Evolutionary conservation across 2,888 invertebrate species (phyloP).

Genomic region (Corythucha ciliata): DNA sequence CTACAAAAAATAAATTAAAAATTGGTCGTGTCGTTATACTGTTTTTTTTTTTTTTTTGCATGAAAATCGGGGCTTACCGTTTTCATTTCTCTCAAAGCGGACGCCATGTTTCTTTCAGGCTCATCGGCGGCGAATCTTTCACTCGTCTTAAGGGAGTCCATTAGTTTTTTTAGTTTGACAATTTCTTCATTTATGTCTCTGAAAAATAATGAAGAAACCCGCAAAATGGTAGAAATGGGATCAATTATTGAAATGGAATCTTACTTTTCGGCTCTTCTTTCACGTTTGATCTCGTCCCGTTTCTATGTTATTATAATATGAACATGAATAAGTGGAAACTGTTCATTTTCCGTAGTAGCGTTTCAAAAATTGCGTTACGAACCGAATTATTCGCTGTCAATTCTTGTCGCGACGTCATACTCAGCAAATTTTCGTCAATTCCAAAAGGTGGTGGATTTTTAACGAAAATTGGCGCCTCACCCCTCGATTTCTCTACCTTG

Average conservation of each 20-base stretch:
- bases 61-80: background rate
- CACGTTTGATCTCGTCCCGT: no score
- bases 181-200: constrained; percentile 3
- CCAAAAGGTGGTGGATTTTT: background rate
- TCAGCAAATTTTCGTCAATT: background rate
- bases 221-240: no score
- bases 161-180: background rate
- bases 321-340: no score
- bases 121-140: background rate
- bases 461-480: background rate
- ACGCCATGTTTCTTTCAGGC: background rate
- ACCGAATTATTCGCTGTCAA: background rate
- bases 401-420: background rate
- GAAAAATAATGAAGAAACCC: background rate
- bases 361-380: background rate
- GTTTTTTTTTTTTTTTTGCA: background rate
- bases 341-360: no score
- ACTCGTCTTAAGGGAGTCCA: background rate
- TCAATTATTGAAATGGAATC: no score
- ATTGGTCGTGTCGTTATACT: background rate
- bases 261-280: no score
- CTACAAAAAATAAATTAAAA: background rate
- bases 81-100: background rate
- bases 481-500: background rate
- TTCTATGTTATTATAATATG: no score